Evolutionary conservation across 2,888 invertebrate species (phyloP).

Genomic region (Metallyticus violacea): DNA sequence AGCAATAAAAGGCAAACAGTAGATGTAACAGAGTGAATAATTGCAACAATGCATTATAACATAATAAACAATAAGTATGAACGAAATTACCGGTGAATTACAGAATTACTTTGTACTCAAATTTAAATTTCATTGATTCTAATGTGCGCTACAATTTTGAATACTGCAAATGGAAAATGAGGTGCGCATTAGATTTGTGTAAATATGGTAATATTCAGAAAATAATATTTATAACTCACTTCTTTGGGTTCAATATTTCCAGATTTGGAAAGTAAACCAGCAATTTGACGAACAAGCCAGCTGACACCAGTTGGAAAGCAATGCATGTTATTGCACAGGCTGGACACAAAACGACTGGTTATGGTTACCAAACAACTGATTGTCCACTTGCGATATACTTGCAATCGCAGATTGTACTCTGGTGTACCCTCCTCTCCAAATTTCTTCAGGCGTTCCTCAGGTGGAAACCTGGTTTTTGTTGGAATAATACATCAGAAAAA

Average conservation of each 20-base stretch:
- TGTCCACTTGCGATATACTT: constrained; percentile 75
- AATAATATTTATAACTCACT: too few relatives aligned
- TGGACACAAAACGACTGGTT: constrained; percentile 76
- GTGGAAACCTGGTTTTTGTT: constrained; percentile 50
- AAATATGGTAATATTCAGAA: too few relatives aligned
- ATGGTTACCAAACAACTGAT: constrained; percentile 75
- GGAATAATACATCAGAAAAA: too few relatives aligned
- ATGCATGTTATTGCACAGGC: constrained; percentile 79
- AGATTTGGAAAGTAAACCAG: constrained; percentile 62
- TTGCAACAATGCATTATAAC: too few relatives aligned
- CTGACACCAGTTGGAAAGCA: constrained; percentile 87
- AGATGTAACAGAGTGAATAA: too few relatives aligned
- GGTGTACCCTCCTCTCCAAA: constrained; percentile 75
- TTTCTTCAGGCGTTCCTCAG: constrained; percentile 60
- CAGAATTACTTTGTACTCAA: too few relatives aligned
- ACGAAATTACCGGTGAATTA: too few relatives aligned
- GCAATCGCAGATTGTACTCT: constrained; percentile 69
- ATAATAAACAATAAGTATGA: neutral
- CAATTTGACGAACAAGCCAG: constrained; percentile 88
- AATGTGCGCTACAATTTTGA: too few relatives aligned
- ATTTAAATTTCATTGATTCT: too few relatives aligned
- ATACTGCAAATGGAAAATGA: too few relatives aligned
- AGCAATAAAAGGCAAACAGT: too few relatives aligned
- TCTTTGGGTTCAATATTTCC: constrained; percentile 55
- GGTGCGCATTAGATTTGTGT: too few relatives aligned